phyloP scores from a whole-genome alignment of 2,113 vertebrate species.

The Daubentonia madagascariensis region DNA sequence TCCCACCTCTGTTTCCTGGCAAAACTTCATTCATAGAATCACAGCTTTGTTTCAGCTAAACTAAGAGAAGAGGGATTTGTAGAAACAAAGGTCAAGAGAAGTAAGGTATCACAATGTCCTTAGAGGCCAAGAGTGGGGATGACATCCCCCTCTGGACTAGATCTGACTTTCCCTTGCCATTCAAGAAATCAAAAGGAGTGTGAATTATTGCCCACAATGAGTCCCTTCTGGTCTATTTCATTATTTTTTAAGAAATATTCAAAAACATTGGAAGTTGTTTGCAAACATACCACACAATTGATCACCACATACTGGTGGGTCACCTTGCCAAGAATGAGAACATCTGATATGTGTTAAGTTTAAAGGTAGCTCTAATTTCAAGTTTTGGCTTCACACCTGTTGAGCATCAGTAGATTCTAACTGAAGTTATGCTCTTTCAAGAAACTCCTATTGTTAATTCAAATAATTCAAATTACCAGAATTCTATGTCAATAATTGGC shows the following conservation, averaged over 20 bases:
- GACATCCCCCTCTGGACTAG: not conserved
- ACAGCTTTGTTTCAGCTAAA: not conserved
- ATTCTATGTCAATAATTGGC: not conserved
- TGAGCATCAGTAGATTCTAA: not conserved
- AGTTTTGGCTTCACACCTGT: not conserved
- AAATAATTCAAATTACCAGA: not conserved
- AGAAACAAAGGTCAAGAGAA: not conserved
- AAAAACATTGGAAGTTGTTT: not conserved
- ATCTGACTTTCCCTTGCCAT: not conserved
- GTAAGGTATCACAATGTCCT: not conserved
- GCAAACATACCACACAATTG: not conserved
- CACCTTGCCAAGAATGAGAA: not conserved
- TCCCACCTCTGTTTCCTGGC: not conserved
- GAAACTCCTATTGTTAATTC: not conserved
- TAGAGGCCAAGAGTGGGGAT: not conserved
- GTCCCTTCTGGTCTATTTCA: not conserved
- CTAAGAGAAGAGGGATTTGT: not conserved
- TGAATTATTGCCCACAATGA: not conserved
- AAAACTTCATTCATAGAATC: not conserved
- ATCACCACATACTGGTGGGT: not conserved
- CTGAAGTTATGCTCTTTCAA: not conserved
- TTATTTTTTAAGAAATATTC: not conserved
- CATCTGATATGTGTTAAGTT: not conserved
- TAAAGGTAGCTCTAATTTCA: constrained; percentile 24
- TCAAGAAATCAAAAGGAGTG: not conserved